Evolutionary conservation across 2,113 vertebrate species (phyloP).

Genomic region (Mesembrinibis cayennensis): DNA sequence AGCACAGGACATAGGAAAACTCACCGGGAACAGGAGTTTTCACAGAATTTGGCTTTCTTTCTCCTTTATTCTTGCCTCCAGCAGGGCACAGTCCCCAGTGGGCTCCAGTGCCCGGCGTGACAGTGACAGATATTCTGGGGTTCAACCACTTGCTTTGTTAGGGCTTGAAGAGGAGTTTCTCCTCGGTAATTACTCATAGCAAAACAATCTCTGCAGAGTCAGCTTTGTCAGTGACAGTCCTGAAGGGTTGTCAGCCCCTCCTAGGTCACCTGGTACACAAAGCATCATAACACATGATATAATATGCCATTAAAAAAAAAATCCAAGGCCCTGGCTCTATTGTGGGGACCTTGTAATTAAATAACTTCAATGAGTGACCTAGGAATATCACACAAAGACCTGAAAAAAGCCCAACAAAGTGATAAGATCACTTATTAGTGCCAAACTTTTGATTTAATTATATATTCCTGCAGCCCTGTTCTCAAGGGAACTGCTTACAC

Average conservation of each 20-base stretch:
- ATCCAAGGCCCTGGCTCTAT: neutral
- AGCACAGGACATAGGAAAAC: neutral
- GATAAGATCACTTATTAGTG: slow-evolving; percentile 66
- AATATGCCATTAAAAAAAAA: neutral
- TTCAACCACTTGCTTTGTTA: slow-evolving; percentile 6
- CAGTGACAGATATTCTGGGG: neutral
- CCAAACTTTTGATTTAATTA: slow-evolving; percentile 72
- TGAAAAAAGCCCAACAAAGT: slow-evolving; percentile 60
- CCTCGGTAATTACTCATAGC: neutral
- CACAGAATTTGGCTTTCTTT: neutral
- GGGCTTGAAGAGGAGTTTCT: slow-evolving; percentile 29
- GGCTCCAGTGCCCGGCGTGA: neutral
- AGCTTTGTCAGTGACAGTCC: neutral
- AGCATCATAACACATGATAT: neutral
- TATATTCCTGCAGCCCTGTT: slow-evolving; percentile 57
- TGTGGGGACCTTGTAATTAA: slow-evolving; percentile 67
- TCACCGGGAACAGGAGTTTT: neutral
- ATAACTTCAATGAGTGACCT: neutral
- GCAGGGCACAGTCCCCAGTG: neutral
- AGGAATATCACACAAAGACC: slow-evolving; percentile 62
- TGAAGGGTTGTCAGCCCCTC: slow-evolving; percentile 53
- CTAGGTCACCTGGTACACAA: slow-evolving; percentile 1
- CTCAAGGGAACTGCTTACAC: slow-evolving; percentile 71
- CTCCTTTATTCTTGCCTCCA: neutral
- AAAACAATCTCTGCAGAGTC: neutral